Evolutionary conservation across 2,888 invertebrate species (phyloP).

Genomic region (Cataglyphis cursor): DNA sequence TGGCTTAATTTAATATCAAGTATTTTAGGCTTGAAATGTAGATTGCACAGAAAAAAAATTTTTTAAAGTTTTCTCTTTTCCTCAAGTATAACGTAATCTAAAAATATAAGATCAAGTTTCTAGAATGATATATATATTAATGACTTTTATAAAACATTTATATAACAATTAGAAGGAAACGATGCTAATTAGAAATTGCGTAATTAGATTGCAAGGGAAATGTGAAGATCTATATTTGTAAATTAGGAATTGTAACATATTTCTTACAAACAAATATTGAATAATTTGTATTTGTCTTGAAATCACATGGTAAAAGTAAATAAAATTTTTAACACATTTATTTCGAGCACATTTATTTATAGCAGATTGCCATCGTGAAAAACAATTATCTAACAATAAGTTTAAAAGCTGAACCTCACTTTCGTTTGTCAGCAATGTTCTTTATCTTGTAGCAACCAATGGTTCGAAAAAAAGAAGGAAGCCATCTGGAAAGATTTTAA

Average conservation of each 20-base stretch:
- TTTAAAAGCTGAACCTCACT: conserved; percentile 59
- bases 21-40: not conserved
- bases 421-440: not conserved
- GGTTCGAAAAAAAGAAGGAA: not conserved
- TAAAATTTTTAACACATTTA: not conserved
- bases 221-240: not conserved
- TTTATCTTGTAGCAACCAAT: not conserved
- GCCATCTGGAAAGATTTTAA: too few species aligned
- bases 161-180: not conserved
- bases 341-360: not conserved
- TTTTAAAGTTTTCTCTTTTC: not conserved
- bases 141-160: not conserved
- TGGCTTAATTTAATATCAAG: not conserved
- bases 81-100: not conserved
- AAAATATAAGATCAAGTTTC: not conserved
- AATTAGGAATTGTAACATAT: not conserved
- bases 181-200: not conserved
- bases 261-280: not conserved
- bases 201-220: not conserved
- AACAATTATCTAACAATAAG: conserved; percentile 76
- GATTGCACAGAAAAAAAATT: not conserved
- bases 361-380: conserved; percentile 17
- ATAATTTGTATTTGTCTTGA: not conserved
- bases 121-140: not conserved
- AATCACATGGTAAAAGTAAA: not conserved